phyloP scores from a whole-genome alignment of 2,113 vertebrate genomes.

The Panurus biarmicus region DNA sequence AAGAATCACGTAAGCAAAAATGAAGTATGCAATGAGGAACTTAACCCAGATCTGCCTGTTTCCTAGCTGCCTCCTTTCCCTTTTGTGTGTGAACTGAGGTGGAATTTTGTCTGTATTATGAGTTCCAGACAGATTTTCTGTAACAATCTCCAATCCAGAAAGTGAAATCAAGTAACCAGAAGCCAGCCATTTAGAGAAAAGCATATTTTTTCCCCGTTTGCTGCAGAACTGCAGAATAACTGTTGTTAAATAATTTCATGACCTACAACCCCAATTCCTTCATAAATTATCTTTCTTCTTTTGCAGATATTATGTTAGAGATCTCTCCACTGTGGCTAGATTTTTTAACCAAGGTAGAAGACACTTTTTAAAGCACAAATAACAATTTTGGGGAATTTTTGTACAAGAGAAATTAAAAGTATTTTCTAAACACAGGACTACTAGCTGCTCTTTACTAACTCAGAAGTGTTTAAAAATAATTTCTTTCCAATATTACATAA shows the following conservation, averaged over 20 bases:
- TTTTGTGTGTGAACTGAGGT: background rate
- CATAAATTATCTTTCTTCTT: background rate
- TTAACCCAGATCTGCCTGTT: slow-evolving; percentile 4
- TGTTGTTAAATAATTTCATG: background rate
- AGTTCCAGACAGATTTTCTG: background rate
- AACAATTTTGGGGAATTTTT: background rate
- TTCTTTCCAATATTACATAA: background rate
- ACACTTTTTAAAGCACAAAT: background rate
- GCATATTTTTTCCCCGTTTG: background rate
- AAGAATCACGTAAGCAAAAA: slow-evolving; percentile 26
- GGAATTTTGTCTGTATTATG: background rate
- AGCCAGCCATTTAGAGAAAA: background rate
- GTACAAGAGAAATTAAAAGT: background rate
- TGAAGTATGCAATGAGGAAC: background rate
- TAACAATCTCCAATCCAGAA: background rate
- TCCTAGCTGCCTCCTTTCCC: background rate
- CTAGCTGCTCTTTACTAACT: background rate
- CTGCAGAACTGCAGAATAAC: background rate
- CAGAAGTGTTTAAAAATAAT: background rate
- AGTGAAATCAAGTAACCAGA: background rate
- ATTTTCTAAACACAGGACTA: background rate
- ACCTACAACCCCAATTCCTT: background rate
- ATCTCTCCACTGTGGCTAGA: background rate
- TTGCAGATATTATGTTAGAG: background rate
- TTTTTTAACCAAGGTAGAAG: background rate